phyloP scores from a whole-genome alignment of 2,113 vertebrate species.

The Empidonax traillii region DNA sequence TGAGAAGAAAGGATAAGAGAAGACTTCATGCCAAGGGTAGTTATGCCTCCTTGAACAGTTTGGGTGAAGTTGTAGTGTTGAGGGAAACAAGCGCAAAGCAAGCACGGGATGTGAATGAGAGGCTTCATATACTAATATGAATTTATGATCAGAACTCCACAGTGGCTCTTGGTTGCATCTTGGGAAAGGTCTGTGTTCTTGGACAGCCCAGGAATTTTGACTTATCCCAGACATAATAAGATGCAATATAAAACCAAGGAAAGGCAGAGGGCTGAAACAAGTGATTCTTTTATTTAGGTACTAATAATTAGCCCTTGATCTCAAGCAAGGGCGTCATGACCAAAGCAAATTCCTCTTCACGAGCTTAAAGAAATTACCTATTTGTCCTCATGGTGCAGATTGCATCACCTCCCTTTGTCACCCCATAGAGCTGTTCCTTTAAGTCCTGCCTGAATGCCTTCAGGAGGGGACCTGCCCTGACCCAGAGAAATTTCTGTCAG shows the following conservation, averaged over 20 bases:
- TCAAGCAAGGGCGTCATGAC: not conserved
- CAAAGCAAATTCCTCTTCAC: not conserved
- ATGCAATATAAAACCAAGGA: not conserved
- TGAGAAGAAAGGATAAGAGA: not conserved
- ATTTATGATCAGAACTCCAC: not conserved
- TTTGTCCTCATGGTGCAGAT: not conserved
- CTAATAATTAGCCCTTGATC: not conserved
- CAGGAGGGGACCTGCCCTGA: not conserved
- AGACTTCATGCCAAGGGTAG: not conserved
- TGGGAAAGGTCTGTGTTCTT: not conserved
- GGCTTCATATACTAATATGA: fast-evolving
- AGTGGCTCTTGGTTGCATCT: not conserved
- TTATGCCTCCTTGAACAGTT: not conserved
- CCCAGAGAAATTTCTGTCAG: not conserved
- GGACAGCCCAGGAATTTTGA: not conserved
- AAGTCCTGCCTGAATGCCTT: not conserved
- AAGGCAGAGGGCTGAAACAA: not conserved
- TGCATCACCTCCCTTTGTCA: not conserved
- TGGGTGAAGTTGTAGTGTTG: not conserved
- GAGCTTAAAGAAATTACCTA: not conserved
- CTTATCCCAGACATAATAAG: not conserved
- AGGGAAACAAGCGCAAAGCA: not conserved
- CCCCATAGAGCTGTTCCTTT: not conserved
- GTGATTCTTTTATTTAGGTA: not conserved
- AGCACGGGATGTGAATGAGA: not conserved